phyloP scores from a whole-genome alignment of 2,113 vertebrate species.

The Oreamnos americanus region DNA sequence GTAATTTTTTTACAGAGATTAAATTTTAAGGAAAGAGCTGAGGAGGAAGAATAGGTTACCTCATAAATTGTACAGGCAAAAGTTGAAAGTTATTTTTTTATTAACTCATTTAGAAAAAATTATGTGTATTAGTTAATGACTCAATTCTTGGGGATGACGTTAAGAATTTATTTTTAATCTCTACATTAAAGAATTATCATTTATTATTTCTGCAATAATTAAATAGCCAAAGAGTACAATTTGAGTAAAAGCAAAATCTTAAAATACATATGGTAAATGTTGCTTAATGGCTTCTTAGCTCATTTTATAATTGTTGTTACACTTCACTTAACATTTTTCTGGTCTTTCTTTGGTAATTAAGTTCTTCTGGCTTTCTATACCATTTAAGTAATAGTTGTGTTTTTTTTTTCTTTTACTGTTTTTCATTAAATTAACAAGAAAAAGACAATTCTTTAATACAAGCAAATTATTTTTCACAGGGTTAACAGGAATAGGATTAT shows the following conservation, averaged over 20 bases:
- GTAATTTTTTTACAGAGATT: neutral
- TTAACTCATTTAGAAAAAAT: neutral
- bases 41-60: neutral
- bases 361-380: constrained; percentile 23
- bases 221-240: constrained; percentile 7
- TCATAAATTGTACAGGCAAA: neutral
- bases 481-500: constrained; percentile 51
- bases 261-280: constrained; percentile 48
- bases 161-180: constrained; percentile 33
- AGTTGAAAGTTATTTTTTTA: neutral
- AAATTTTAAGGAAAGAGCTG: neutral
- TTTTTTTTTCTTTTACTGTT: constrained; percentile 36
- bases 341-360: constrained; percentile 46
- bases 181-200: neutral
- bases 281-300: constrained; percentile 59
- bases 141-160: neutral
- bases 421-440: constrained; percentile 65
- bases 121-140: neutral
- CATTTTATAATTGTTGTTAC: constrained; percentile 51
- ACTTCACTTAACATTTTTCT: constrained; percentile 50
- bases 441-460: constrained; percentile 56
- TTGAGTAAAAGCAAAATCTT: constrained; percentile 35
- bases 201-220: constrained; percentile 54
- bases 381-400: constrained; percentile 26
- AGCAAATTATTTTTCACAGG: constrained; percentile 70